phyloP scores from a whole-genome alignment of 2,888 invertebrate species.

The Autographa gamma region DNA sequence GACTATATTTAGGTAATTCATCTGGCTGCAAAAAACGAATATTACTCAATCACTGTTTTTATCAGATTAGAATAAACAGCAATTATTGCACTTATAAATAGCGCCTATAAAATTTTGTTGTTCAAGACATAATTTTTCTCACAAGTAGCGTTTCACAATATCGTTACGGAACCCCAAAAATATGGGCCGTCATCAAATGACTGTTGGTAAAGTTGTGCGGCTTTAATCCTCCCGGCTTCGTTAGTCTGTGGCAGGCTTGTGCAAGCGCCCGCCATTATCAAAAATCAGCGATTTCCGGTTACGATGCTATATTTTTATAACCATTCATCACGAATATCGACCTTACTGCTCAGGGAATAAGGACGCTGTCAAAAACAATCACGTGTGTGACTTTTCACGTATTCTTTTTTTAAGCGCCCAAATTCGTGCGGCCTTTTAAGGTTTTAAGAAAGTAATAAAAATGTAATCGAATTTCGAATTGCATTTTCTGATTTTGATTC shows the following conservation, averaged over 20 bases:
- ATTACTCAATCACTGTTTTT: too few relatives aligned
- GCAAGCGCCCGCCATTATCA: slow-evolving; percentile 41
- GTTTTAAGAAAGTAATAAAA: slow-evolving; percentile 5
- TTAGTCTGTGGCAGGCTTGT: slow-evolving; percentile 39
- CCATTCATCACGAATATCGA: background rate
- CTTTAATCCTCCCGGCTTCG: slow-evolving; percentile 61
- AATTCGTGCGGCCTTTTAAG: background rate
- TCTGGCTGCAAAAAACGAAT: too few relatives aligned
- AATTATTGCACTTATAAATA: too few relatives aligned
- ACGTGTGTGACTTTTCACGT: background rate
- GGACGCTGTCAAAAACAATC: background rate
- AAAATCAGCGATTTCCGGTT: slow-evolving; percentile 49
- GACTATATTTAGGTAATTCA: too few relatives aligned
- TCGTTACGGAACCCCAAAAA: slow-evolving; percentile 7
- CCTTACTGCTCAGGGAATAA: background rate
- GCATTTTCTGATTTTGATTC: background rate
- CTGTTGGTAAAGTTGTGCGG: slow-evolving; percentile 46
- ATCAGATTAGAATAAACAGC: too few relatives aligned
- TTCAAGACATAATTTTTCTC: too few relatives aligned
- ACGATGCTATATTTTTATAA: slow-evolving; percentile 24
- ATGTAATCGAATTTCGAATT: background rate
- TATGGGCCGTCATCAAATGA: slow-evolving; percentile 55
- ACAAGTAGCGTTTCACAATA: background rate
- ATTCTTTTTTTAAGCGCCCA: background rate
- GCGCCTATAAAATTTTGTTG: too few relatives aligned